Evolutionary conservation across 2,113 vertebrate species (phyloP).

Genomic region (Malaclemys terrapin): DNA sequence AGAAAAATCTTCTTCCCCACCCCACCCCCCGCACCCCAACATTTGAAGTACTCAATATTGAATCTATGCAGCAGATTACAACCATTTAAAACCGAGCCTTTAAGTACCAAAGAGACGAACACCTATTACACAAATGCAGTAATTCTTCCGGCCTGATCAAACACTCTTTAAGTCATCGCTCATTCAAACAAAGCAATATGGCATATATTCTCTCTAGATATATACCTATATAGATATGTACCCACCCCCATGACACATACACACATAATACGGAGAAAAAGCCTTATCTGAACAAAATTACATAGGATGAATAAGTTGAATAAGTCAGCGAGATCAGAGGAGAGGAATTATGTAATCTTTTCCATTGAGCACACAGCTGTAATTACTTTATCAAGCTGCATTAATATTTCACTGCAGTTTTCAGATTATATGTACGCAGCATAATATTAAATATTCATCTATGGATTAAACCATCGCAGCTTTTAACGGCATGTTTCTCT

Average conservation of each 20-base stretch:
- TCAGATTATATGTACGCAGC: accelerated
- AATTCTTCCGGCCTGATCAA: not conserved
- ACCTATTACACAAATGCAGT: not conserved
- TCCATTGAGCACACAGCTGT: not conserved
- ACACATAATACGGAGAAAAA: accelerated
- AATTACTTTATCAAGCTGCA: not conserved
- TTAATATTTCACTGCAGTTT: not conserved
- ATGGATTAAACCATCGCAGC: not conserved
- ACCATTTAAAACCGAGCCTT: not conserved
- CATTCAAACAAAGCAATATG: constrained; percentile 10
- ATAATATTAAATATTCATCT: not conserved
- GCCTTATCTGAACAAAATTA: not conserved
- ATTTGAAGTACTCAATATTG: not conserved
- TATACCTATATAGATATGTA: accelerated
- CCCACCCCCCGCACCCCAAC: too few relatives aligned
- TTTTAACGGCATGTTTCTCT: accelerated
- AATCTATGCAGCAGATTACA: not conserved
- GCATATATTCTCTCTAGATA: not conserved
- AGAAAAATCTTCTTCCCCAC: not conserved
- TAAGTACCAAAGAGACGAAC: not conserved
- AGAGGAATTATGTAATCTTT: not conserved
- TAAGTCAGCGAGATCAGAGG: accelerated
- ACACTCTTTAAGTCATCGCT: not conserved
- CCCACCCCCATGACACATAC: accelerated
- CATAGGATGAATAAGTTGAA: accelerated